Conservation (phyloP, 2,888 invertebrate genomes). For the Phyllotreta cruciferae region DNA sequence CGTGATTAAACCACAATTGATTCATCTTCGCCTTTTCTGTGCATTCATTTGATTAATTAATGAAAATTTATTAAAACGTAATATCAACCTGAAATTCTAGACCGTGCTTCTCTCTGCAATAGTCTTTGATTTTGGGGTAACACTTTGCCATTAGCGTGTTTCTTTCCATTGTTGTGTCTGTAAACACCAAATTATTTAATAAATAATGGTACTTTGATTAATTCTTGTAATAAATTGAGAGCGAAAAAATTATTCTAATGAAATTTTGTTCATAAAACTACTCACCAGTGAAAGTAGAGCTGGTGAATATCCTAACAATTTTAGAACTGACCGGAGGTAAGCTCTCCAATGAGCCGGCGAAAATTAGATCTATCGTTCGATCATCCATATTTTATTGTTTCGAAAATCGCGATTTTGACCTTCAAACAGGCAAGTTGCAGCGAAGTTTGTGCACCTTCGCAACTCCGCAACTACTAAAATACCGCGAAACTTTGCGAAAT, state of each 20-base stretch:
- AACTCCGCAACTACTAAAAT: slow-evolving; percentile 25
- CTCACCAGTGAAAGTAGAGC: slow-evolving; percentile 96
- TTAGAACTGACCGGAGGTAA: slow-evolving; percentile 96
- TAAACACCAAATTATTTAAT: slow-evolving; percentile 37
- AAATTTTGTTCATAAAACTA: slow-evolving; percentile 14
- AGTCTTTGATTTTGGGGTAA: slow-evolving; percentile 95
- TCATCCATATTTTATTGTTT: slow-evolving; percentile 75
- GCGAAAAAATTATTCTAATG: neutral
- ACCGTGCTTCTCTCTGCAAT: slow-evolving; percentile 96
- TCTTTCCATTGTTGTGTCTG: slow-evolving; percentile 96
- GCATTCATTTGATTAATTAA: neutral
- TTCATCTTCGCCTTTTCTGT: neutral
- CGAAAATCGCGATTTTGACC: neutral
- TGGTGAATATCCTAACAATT: slow-evolving; percentile 97
- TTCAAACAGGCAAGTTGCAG: slow-evolving; percentile 10
- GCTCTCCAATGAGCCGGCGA: slow-evolving; percentile 84
- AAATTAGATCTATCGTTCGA: slow-evolving; percentile 87
- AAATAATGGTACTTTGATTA: neutral
- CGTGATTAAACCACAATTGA: neutral
- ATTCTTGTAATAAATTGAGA: no score
- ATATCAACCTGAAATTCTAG: slow-evolving; percentile 89
- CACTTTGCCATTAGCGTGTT: slow-evolving; percentile 98
- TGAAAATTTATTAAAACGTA: slow-evolving; percentile 32
- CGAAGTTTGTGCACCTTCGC: slow-evolving; percentile 20
- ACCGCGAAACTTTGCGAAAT: slow-evolving; percentile 29